Evolutionary conservation across 2,113 vertebrate species (phyloP).

Genomic region (Lepus europaeus): DNA sequence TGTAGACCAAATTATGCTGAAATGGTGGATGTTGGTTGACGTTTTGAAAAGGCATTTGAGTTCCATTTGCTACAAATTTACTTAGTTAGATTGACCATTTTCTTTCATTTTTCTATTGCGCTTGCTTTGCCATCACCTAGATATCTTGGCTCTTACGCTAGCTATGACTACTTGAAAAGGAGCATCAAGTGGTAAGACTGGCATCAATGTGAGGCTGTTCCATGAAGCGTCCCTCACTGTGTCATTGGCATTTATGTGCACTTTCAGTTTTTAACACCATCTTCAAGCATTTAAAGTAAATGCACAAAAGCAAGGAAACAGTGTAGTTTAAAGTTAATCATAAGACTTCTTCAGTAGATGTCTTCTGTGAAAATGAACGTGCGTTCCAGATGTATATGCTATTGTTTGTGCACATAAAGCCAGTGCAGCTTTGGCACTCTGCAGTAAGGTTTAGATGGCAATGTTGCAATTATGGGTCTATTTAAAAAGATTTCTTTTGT

Average conservation of each 20-base stretch:
- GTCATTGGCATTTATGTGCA: slow-evolving; percentile 89
- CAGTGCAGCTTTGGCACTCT: slow-evolving; percentile 84
- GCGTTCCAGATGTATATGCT: not conserved
- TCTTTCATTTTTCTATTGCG: slow-evolving; percentile 89
- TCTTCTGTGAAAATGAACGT: not conserved
- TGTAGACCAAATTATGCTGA: slow-evolving; percentile 6
- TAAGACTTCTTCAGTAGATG: not conserved
- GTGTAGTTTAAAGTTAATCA: not conserved
- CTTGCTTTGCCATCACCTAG: slow-evolving; percentile 90
- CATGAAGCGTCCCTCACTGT: slow-evolving; percentile 84
- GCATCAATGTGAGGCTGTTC: slow-evolving; percentile 86
- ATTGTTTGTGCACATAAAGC: slow-evolving; percentile 86
- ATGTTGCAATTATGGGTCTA: slow-evolving; percentile 82
- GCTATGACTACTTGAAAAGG: slow-evolving; percentile 92
- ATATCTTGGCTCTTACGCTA: slow-evolving; percentile 91
- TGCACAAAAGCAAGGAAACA: not conserved
- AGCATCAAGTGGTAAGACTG: slow-evolving; percentile 90
- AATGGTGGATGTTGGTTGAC: not conserved
- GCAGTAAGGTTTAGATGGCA: slow-evolving; percentile 85
- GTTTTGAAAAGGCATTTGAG: slow-evolving; percentile 69
- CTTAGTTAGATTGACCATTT: slow-evolving; percentile 89
- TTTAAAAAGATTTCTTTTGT: slow-evolving; percentile 73
- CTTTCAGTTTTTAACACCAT: slow-evolving; percentile 48
- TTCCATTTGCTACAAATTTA: slow-evolving; percentile 69
- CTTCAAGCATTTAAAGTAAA: not conserved